phyloP scores from a whole-genome alignment of 1,140 invertebrate genomes.

The Sinella curviseta region DNA sequence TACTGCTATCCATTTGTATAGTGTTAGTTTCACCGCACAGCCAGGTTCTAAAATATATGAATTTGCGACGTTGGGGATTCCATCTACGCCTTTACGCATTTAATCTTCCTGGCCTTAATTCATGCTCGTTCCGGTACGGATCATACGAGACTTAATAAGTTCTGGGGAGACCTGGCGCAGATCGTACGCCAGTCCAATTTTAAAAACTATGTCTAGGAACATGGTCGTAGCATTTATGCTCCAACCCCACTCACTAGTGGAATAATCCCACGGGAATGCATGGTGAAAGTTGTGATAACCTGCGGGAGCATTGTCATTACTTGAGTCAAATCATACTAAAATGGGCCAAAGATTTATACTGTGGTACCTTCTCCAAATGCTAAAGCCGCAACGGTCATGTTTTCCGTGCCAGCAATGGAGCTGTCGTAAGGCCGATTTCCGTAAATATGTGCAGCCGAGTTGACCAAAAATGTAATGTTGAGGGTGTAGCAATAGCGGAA shows the following conservation, averaged over 20 bases:
- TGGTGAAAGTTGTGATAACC: conserved; percentile 61
- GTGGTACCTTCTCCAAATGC: conserved; percentile 59
- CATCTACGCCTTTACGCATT: too few species aligned
- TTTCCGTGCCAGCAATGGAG: conserved; percentile 58
- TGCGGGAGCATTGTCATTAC: neutral
- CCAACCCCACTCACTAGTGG: conserved; percentile 73
- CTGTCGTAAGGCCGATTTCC: conserved; percentile 28
- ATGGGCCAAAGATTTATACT: neutral
- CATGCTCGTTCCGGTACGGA: conserved; percentile 56
- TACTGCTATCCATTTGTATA: too few species aligned
- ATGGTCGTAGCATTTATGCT: conserved; percentile 55
- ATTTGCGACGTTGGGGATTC: too few species aligned
- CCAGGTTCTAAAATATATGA: too few species aligned
- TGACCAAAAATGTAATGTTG: conserved; percentile 58
- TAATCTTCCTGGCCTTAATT: too few species aligned
- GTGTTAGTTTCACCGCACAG: too few species aligned
- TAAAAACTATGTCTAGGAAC: conserved; percentile 58
- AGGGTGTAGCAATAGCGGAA: conserved; percentile 48
- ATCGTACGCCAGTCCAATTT: conserved; percentile 57
- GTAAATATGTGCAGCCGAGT: conserved; percentile 60
- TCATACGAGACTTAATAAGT: conserved; percentile 52
- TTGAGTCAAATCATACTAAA: too few species aligned
- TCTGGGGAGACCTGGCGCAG: conserved; percentile 54
- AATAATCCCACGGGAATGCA: conserved; percentile 73
- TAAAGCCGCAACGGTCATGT: conserved; percentile 55